Percentiles rank a stretch among this genome's conserved stretches.
Conservation (phyloP, 2,113 vertebrate species). For the Zeus faber region DNA sequence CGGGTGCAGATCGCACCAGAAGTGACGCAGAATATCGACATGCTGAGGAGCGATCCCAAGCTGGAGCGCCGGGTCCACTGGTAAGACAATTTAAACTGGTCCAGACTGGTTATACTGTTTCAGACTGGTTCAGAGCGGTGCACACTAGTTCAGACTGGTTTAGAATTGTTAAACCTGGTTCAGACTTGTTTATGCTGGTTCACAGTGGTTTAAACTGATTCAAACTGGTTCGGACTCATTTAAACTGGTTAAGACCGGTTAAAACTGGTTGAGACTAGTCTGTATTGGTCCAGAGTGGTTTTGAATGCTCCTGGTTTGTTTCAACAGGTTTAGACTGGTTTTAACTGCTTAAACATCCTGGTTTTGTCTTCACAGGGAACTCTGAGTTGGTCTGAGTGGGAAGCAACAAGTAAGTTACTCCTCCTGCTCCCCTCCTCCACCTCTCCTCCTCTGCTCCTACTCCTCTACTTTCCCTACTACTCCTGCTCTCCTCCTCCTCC, state of each 20-base stretch:
- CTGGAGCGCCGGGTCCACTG: too few species aligned
- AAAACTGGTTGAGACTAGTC: neutral
- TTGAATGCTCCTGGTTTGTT: neutral
- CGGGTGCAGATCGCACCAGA: too few species aligned
- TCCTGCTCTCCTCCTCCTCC: neutral
- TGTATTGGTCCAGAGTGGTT: neutral
- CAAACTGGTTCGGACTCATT: neutral
- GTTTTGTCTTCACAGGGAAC: conserved; percentile 80
- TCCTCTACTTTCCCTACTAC: neutral
- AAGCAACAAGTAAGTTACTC: conserved; percentile 87
- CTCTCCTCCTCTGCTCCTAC: neutral
- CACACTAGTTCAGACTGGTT: neutral
- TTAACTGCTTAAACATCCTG: neutral
- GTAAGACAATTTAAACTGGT: too few species aligned
- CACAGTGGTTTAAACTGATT: neutral
- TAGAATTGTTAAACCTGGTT: neutral
- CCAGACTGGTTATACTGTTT: neutral
- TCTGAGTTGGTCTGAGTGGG: conserved; percentile 94
- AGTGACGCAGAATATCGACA: neutral
- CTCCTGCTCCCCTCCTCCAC: neutral
- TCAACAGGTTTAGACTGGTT: too few species aligned
- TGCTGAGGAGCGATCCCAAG: neutral
- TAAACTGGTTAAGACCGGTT: too few species aligned
- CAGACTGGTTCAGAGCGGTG: neutral
- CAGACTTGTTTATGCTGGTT: neutral